Conservation (phyloP, 2,797 vertebrate genomes). For the Coccyzus lansbergi region DNA sequence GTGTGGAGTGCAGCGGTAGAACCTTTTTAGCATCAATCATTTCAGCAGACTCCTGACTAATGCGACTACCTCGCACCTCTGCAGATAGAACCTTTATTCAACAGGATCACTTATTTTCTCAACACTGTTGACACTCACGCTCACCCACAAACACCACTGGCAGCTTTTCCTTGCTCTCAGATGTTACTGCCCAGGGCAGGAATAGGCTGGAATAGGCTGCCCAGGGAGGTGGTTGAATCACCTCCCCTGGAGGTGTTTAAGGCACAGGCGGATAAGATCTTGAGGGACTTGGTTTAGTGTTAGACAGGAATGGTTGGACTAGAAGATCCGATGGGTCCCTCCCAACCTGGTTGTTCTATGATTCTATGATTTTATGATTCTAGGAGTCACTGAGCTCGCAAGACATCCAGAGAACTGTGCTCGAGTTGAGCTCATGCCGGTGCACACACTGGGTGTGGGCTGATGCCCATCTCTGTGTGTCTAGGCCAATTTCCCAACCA, state of each 20-base stretch:
- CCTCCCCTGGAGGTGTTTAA: too few species aligned
- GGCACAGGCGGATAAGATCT: too few species aligned
- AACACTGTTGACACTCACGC: accelerated
- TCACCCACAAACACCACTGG: not conserved
- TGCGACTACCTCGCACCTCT: not conserved
- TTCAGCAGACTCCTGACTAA: conserved; percentile 26
- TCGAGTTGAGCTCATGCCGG: not conserved
- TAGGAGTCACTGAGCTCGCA: not conserved
- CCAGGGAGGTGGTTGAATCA: too few species aligned
- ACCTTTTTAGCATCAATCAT: conserved; percentile 54
- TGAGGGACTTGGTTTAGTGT: too few species aligned
- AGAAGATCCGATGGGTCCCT: too few species aligned
- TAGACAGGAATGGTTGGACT: too few species aligned
- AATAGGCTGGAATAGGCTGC: too few species aligned
- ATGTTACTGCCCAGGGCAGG: not conserved
- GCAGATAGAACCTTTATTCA: conserved; percentile 4
- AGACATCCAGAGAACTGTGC: not conserved
- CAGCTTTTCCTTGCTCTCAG: not conserved
- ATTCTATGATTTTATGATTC: too few species aligned
- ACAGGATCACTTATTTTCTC: not conserved
- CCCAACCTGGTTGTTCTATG: too few species aligned
- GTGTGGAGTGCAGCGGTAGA: conserved; percentile 19
- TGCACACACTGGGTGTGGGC: not conserved
- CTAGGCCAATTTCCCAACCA: not conserved
- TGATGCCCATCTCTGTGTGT: not conserved